A percentile compares a stretch with the other conserved stretches of the same genome.
phyloP scores from a whole-genome alignment of 2,113 vertebrate species.

The Microtus ochrogaster region DNA sequence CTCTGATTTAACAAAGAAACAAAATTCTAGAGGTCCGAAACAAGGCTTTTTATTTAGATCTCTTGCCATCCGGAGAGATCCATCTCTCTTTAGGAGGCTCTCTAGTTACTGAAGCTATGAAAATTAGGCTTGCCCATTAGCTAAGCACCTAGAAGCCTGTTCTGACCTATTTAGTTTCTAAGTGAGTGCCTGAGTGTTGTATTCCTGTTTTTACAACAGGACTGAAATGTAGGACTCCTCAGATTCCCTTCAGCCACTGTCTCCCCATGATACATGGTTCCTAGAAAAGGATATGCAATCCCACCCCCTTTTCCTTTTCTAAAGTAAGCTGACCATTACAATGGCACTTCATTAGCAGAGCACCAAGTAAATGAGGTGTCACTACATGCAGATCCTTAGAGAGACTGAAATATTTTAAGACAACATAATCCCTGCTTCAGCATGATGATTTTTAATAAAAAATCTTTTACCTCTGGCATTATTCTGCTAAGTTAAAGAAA shows the following conservation, averaged over 20 bases:
- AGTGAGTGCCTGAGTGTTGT: not conserved
- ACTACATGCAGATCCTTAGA: not conserved
- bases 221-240: not conserved
- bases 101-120: not conserved
- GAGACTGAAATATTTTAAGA: constrained; percentile 46
- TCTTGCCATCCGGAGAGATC: not conserved
- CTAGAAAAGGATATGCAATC: not conserved
- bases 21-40: not conserved
- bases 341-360: not conserved
- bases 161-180: constrained; percentile 60
- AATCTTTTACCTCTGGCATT: constrained; percentile 38
- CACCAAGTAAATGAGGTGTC: constrained; percentile 1
- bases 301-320: not conserved
- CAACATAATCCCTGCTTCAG: not conserved
- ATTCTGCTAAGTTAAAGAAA: constrained; percentile 52
- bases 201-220: not conserved
- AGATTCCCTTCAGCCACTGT: not conserved
- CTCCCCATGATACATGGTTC: not conserved
- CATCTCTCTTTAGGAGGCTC: not conserved
- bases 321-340: not conserved
- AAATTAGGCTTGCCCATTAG: not conserved
- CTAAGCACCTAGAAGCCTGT: constrained; percentile 18
- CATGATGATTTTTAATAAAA: constrained; percentile 27
- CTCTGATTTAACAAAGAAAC: not conserved
- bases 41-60: not conserved